These are phyloP conservation scores for Drosophila kurseongensis DNA, from an alignment of 1,140 invertebrate species.

Conservation along the genomic window DNA sequence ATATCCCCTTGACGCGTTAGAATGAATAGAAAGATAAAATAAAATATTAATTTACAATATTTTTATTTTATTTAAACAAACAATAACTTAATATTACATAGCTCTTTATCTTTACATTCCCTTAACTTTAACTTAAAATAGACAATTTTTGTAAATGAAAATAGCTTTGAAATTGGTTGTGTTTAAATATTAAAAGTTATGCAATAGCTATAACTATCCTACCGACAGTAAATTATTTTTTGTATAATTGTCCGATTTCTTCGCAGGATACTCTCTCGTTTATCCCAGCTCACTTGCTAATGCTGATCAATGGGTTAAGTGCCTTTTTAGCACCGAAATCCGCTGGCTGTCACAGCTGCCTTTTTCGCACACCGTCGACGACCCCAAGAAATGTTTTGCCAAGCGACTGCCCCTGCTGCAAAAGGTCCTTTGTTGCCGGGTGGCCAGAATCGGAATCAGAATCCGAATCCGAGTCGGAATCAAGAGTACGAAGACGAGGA, in stretches of 20 bases:
- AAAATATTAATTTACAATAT: too few relatives aligned
- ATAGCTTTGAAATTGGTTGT: too few relatives aligned
- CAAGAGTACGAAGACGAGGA: background rate
- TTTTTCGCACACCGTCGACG: slow-evolving; percentile 20
- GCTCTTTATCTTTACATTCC: too few relatives aligned
- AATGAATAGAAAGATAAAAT: too few relatives aligned
- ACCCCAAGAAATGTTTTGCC: slow-evolving; percentile 21
- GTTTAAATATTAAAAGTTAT: too few relatives aligned
- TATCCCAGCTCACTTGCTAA: background rate
- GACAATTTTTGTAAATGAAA: too few relatives aligned
- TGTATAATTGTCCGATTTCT: too few relatives aligned
- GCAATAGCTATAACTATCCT: too few relatives aligned
- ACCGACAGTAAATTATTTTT: background rate
- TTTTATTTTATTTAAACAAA: too few relatives aligned
- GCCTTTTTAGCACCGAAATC: slow-evolving; percentile 20
- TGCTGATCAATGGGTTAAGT: slow-evolving; percentile 11
- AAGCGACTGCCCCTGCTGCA: slow-evolving; percentile 17
- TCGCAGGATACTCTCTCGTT: background rate
- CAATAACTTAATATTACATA: too few relatives aligned
- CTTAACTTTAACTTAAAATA: too few relatives aligned
- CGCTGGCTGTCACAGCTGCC: slow-evolving; percentile 46
- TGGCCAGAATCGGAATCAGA: slow-evolving; percentile 30
- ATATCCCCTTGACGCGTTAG: too few relatives aligned
- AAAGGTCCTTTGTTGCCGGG: slow-evolving; percentile 36
- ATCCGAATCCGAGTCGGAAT: slow-evolving; percentile 8